phyloP scores from a whole-genome alignment of 2,888 invertebrate species.

The Megaustenia siamemsis region DNA sequence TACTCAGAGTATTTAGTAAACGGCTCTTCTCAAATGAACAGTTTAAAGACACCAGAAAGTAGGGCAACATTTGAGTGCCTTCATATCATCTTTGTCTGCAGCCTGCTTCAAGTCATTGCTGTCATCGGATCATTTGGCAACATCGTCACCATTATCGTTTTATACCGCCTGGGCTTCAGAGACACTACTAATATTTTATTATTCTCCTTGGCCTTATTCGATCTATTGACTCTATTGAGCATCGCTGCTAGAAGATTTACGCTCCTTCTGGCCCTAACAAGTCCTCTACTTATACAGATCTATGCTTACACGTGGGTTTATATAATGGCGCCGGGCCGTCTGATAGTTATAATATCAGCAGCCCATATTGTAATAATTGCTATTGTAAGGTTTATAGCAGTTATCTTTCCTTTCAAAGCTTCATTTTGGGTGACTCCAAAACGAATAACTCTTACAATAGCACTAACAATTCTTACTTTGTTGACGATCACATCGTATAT shows the following conservation, averaged over 20 bases:
- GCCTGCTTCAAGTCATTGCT: not conserved
- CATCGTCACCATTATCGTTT: slow-evolving; percentile 5
- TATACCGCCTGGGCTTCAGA: not conserved
- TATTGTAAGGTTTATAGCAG: slow-evolving; percentile 35
- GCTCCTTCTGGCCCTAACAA: not conserved
- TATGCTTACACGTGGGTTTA: not conserved
- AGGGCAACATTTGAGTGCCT: too few species aligned
- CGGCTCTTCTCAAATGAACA: too few species aligned
- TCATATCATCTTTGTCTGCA: not conserved
- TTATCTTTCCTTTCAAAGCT: slow-evolving; percentile 29
- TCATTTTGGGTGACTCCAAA: not conserved
- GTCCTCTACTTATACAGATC: not conserved
- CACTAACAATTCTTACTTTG: not conserved
- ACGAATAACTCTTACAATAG: not conserved
- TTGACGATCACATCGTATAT: not conserved
- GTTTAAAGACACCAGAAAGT: too few species aligned
- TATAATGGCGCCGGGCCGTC: not conserved
- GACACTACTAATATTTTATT: slow-evolving; percentile 18
- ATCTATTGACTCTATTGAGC: not conserved
- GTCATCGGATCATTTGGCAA: slow-evolving; percentile 18
- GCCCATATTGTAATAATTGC: slow-evolving; percentile 20
- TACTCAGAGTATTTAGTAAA: too few species aligned
- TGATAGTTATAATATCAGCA: not conserved
- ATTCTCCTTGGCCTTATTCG: slow-evolving; percentile 21
- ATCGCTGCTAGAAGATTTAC: not conserved